Conservation (phyloP, 2,797 vertebrate species). For the Hemibagrus guttatus region DNA sequence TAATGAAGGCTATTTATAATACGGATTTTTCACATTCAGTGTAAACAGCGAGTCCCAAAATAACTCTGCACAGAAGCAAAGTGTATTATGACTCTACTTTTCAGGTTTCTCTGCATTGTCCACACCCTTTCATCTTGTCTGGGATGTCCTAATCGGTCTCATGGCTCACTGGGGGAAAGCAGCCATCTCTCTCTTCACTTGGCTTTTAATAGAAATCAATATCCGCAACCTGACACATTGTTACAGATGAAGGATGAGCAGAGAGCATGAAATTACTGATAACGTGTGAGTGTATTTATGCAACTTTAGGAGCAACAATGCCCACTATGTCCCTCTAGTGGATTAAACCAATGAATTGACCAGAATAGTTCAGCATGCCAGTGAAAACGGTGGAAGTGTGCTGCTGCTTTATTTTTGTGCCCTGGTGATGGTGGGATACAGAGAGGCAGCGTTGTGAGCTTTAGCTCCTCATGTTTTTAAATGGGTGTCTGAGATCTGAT, state of each 20-base stretch:
- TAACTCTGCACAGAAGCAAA: not conserved
- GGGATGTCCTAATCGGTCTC: constrained; percentile 49
- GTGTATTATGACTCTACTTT: not conserved
- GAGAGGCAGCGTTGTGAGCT: constrained; percentile 17
- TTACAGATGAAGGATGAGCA: constrained; percentile 67
- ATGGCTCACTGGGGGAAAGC: constrained; percentile 48
- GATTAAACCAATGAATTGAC: constrained; percentile 34
- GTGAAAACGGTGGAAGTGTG: not conserved
- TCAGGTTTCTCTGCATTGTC: not conserved
- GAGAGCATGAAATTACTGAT: constrained; percentile 70
- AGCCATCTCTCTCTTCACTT: constrained; percentile 46
- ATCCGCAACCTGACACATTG: constrained; percentile 62
- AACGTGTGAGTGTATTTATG: constrained; percentile 62
- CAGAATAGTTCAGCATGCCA: not conserved
- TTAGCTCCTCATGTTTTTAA: constrained; percentile 61
- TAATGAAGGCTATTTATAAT: constrained; percentile 13
- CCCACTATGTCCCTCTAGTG: constrained; percentile 20
- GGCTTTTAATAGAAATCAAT: constrained; percentile 68
- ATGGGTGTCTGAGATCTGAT: constrained; percentile 53
- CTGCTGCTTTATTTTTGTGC: constrained; percentile 10
- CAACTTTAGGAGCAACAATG: constrained; percentile 50
- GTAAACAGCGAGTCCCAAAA: not conserved
- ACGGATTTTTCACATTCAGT: not conserved
- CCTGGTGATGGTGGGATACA: constrained; percentile 1
- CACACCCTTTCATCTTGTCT: constrained; percentile 47